Evolutionary conservation across 2,113 vertebrate genomes (phyloP), one percentile per base, ranked within the genome.

Genomic region (Apodemus sylvaticus): DNA sequence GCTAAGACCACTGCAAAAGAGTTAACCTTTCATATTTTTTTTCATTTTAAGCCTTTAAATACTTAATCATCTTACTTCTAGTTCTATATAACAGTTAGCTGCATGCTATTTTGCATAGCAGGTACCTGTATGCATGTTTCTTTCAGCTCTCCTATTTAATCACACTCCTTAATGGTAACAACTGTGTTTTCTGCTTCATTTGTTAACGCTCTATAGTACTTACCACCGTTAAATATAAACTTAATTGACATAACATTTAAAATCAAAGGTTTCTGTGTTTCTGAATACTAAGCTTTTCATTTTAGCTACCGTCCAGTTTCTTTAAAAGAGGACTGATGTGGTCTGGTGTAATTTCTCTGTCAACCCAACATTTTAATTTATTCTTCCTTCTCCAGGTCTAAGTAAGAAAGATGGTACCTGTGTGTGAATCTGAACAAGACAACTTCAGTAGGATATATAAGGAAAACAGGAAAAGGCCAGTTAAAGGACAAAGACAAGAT

Each of bases 11-110:
- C 29, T 91, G 36, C 20, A 86, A 93, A 94, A 89, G 22, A 88
- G 17, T 89, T 60, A 48, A 53, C 7, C 74, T 95, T 92, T 76
- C 13, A 93, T 78, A 76, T 93, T 96, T 74, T 86, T 96, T 79
- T 89, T 93, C 64, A 74, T 86, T 94, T 96, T 53, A 96, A 92
- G 45, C 60, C 66, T 91, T 78, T 90, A 88, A 81, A 71, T 86
- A 86, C 45, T 82, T 91, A 74, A 70, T 36, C 58, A 97, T 82
- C 45, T 90, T 60, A 94, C 90, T 95, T 96, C 36, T 95, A 62
- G 94, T 96, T 96, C 70, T 94, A 85, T 86, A 78, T 31, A 92
- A 94, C 68, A 91, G 66, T 94, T 92, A 90, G 76, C 34, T 93
- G n/a, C n/a, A 66, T 58, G n/a, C 48, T 91, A 83, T 74, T 92